Percentiles rank a stretch among this genome's conserved stretches.
Conservation (phyloP, 2,113 vertebrate species). For the Rattus rattus region DNA sequence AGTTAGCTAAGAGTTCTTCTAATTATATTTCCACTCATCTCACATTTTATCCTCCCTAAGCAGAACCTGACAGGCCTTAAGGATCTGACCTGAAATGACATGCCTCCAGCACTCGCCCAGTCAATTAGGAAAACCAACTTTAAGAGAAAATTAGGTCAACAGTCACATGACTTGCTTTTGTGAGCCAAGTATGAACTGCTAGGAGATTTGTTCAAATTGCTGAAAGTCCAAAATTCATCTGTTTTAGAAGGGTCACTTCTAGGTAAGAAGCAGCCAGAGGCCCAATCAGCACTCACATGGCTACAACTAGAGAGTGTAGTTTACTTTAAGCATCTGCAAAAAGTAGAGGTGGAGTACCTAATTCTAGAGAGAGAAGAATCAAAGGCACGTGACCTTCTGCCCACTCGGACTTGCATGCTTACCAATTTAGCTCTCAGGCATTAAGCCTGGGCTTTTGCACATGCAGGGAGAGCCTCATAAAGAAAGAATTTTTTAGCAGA, state of each 20-base stretch:
- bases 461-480: neutral
- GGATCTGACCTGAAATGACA: neutral
- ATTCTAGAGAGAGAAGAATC: neutral
- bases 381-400: neutral
- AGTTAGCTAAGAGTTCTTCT: neutral
- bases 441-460: neutral
- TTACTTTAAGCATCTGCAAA: neutral
- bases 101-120: neutral
- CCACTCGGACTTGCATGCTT: neutral
- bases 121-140: slow-evolving; percentile 20
- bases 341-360: neutral
- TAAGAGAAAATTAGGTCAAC: slow-evolving; percentile 34
- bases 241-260: neutral
- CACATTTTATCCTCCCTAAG: neutral
- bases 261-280: neutral
- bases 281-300: neutral
- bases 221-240: neutral
- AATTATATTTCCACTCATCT: neutral
- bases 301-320: neutral
- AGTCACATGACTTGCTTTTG: slow-evolving; percentile 1
- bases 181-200: slow-evolving; percentile 1
- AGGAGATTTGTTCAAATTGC: neutral
- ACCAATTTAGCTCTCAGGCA: neutral
- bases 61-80: neutral
- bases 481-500: neutral